These are phyloP conservation scores for Caenorhabditis plicata DNA, from an alignment of 2,888 invertebrate species.

Conservation along the genomic window DNA sequence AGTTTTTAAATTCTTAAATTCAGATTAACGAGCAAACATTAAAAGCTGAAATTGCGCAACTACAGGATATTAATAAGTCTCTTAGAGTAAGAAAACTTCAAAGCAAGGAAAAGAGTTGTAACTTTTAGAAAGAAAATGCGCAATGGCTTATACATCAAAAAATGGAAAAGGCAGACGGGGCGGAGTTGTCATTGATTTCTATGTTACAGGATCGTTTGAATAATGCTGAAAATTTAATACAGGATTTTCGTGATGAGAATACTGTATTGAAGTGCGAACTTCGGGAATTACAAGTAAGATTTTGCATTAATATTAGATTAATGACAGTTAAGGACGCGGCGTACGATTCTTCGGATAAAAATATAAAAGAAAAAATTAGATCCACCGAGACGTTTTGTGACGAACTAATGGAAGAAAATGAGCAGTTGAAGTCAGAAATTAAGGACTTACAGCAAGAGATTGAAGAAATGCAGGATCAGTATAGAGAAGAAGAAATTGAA, in stretches of 20 bases:
- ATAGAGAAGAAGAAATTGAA: conserved; percentile 91
- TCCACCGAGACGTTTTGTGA: conserved; percentile 89
- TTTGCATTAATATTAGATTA: conserved; percentile 3
- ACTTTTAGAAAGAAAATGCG: conserved; percentile 33
- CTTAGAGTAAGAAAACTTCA: conserved; percentile 34
- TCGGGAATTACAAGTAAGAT: conserved; percentile 72
- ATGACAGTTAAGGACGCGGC: conserved; percentile 40
- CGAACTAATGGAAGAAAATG: conserved; percentile 78
- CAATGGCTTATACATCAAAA: conserved; percentile 29
- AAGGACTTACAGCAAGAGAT: conserved; percentile 92
- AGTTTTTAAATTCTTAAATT: background rate
- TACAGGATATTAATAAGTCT: conserved; percentile 51
- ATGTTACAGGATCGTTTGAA: conserved; percentile 50
- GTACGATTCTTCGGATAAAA: conserved; percentile 70
- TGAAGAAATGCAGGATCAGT: conserved; percentile 80
- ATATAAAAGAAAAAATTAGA: conserved; percentile 79
- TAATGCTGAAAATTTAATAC: conserved; percentile 56
- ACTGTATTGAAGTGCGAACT: conserved; percentile 76
- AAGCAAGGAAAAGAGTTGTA: background rate
- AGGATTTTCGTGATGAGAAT: conserved; percentile 74
- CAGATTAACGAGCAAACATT: conserved; percentile 67
- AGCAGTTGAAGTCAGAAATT: conserved; percentile 74
- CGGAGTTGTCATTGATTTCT: conserved; percentile 35
- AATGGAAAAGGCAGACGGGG: conserved; percentile 30
- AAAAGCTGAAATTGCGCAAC: conserved; percentile 72